Base-by-base conservation (phyloP, 2,113 vertebrate species). In the Dasyurus viverrinus region DNA sequence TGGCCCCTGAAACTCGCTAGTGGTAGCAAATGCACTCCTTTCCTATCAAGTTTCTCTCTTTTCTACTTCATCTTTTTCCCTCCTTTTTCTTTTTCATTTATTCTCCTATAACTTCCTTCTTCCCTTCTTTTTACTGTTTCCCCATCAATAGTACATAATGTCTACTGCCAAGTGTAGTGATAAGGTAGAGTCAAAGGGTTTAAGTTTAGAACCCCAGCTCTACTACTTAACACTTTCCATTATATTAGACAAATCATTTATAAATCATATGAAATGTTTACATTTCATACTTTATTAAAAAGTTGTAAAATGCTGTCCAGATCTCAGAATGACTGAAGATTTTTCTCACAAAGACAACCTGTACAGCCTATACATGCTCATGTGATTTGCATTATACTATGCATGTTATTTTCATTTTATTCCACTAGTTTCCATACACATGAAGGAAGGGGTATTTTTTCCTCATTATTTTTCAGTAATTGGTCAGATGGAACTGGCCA, bases 251-350 rank as follows among this genome's bases (percentile, higher is more conserved):
- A 91, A 92, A 54, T 91, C 50, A 95, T n/a, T n/a, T 52, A 91
- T 50, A 53, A 84, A 6, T n/a, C 53, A 30, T 54, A 84, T 53
- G 52, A 68, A 84, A 53, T 90, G 2, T 27, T 94, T 90, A 26
- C 89, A 57, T 90, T 95, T 96, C 42, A 90, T 9, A 95, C 42
- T 2, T 53, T 96, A n/a, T 2, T 92, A 91, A 96, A 76, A 95
- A 52, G 0, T 50, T 96, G 16, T 3, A 91, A 92, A 96, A 76
- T 91, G 91, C 53, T 50, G 94, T 42, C 23, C 91, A 48, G 23
- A 89, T 92, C 60, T 94, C 30, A 89, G 11, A 92, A 68, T 91
- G 92, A n/a, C 50, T 27, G 30, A 0, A 3, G 36, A 93, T 90
- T 91, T 89, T 76, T 46, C 54, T 93, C 92, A 50, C 57, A 6